Conservation (phyloP, 2,888 invertebrate species). For the Folsomia manolachei region DNA sequence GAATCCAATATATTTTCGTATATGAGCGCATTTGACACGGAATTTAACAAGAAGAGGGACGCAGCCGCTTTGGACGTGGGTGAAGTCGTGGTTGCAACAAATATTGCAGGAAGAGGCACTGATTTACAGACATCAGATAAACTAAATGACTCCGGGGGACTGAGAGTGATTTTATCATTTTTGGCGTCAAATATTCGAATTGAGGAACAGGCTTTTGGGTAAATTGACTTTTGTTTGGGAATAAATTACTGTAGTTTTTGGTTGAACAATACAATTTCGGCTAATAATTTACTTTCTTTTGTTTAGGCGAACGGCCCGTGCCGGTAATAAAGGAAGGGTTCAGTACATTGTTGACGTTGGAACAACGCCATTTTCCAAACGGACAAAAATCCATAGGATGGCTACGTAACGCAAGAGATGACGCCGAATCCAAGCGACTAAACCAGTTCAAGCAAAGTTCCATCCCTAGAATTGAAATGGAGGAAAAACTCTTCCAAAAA, state of each 20-base stretch:
- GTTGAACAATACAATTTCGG: too few relatives aligned
- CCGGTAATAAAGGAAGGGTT: slow-evolving; percentile 53
- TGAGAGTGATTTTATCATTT: slow-evolving; percentile 54
- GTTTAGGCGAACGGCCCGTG: slow-evolving; percentile 53
- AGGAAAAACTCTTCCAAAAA: slow-evolving; percentile 6
- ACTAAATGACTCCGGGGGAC: slow-evolving; percentile 52
- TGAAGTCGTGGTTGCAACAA: slow-evolving; percentile 54
- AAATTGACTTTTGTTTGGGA: too few relatives aligned
- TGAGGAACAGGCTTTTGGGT: slow-evolving; percentile 55
- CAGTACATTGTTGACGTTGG: slow-evolving; percentile 45
- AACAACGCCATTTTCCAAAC: background rate
- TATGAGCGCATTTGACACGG: background rate
- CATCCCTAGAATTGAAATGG: slow-evolving; percentile 9
- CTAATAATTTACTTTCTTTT: too few relatives aligned
- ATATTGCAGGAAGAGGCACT: slow-evolving; percentile 55
- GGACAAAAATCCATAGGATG: background rate
- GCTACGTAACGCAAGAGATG: background rate
- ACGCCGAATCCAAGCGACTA: background rate
- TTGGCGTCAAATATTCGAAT: slow-evolving; percentile 54
- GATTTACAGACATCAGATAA: slow-evolving; percentile 52
- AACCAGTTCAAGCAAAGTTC: background rate
- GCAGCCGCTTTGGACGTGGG: slow-evolving; percentile 23
- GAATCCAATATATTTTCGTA: slow-evolving; percentile 17
- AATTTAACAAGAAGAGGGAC: background rate
- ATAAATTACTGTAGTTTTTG: too few relatives aligned